These are phyloP conservation scores for Pinctada fucata DNA, from an alignment of 2,888 invertebrate species.

Conservation along the genomic window DNA sequence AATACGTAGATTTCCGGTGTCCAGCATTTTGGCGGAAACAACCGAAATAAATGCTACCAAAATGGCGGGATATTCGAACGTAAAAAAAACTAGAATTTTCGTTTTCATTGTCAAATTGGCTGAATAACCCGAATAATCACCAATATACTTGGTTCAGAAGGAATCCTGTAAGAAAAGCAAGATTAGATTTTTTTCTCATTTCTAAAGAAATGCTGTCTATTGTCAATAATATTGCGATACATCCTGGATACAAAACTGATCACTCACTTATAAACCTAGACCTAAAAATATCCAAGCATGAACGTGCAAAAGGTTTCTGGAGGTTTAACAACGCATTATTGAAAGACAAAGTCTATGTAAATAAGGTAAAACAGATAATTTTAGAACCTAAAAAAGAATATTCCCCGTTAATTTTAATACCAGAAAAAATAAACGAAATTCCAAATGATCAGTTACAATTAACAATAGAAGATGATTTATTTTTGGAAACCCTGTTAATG, in stretches of 20 bases:
- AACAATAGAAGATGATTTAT: slow-evolving; percentile 30
- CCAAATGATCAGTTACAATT: slow-evolving; percentile 24
- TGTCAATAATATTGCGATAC: neutral
- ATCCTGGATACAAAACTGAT: slow-evolving; percentile 6
- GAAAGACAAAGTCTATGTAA: slow-evolving; percentile 23
- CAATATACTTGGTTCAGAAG: slow-evolving; percentile 20
- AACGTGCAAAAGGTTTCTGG: slow-evolving; percentile 5
- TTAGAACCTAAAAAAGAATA: slow-evolving; percentile 23
- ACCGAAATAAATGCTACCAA: no score
- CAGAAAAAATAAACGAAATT: neutral
- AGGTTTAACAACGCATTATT: slow-evolving; percentile 35
- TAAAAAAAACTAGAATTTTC: no score
- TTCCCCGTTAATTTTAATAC: no score
- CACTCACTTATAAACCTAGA: neutral
- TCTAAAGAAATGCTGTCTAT: neutral
- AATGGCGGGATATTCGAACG: no score
- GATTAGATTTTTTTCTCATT: slow-evolving; percentile 35
- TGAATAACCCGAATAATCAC: slow-evolving; percentile 1
- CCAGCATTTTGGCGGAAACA: no score
- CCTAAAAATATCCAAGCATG: neutral
- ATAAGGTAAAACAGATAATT: no score
- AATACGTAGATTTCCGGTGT: no score
- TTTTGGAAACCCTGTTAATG: slow-evolving; percentile 35
- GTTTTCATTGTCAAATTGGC: neutral
- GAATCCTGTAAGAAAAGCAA: slow-evolving; percentile 16